Evolutionary conservation across 2,888 invertebrate species (phyloP), one percentile per base, ranked within the genome.

Genomic region (Merodon equestris): DNA sequence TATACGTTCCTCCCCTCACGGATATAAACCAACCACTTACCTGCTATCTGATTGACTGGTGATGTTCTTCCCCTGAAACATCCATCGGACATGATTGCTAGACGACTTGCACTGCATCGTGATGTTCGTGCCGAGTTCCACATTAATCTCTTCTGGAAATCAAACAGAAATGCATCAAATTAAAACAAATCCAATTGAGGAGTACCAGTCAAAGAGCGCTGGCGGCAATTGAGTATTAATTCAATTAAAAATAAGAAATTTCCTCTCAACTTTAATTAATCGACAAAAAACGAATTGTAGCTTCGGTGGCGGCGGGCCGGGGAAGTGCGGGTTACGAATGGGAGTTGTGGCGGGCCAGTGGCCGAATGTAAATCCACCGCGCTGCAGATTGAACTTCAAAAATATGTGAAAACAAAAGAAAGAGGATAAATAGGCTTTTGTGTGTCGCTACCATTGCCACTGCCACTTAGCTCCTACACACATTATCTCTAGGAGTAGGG

Each of bases 21-120:
- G n/a, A n/a, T n/a, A n/a, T n/a, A n/a, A n/a, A 36, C 36, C 5
- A 36, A 9, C n/a, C 40, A 42, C 42, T 83, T 87, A 91, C 91
- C 91, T 90, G 81, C 88, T 87, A 70, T 85, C 85, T 76, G 7
- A 27, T 27, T 89, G 87, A 81, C 88, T 88, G 45, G 91, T 91
- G 54, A 92, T 88, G 85, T 91, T 92, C 82, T 88, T 89, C 42
- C 90, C 91, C 81, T 91, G 90, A 66, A 90, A 90, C 45, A 89
- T 90, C 93, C 93, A 93, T 89, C 90, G 90, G 81, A 92, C 90
- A 44, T 88, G 87, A 82, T 90, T 90, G 42, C 87, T 86, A 50
- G 90, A 88, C 9, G 91, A 90, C 83, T 89, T 70, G 84, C 93
- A 93, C 81, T 89, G 89, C 36, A 93, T 85, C 14, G 91, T 89